phyloP scores from a whole-genome alignment of 2,888 invertebrate species.

The Lepas anatifera region DNA sequence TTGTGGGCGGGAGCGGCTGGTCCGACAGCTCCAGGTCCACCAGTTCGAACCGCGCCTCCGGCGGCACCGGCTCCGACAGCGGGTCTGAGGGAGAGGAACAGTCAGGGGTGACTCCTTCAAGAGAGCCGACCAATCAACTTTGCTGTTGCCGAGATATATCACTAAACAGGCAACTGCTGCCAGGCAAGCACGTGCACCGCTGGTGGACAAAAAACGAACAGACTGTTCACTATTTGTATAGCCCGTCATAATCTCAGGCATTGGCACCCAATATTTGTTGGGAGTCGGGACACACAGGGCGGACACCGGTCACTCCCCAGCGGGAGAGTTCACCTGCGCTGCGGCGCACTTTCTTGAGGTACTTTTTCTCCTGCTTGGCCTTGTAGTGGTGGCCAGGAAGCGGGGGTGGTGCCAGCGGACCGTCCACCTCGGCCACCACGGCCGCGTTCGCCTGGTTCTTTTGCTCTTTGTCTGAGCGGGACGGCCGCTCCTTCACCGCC shows the following conservation, averaged over 20 bases:
- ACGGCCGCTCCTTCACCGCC: conserved; percentile 13
- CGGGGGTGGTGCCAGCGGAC: not conserved
- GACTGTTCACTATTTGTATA: no score
- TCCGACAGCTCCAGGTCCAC: not conserved
- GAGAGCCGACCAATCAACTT: no score
- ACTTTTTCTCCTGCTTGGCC: not conserved
- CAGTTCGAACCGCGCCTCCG: not conserved
- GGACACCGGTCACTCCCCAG: no score
- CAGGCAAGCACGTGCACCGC: no score
- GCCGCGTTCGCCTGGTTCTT: conserved; percentile 11
- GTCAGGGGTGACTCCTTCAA: no score
- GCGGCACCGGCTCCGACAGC: conserved; percentile 32
- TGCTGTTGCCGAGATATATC: no score
- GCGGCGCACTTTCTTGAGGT: conserved; percentile 19
- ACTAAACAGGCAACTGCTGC: no score
- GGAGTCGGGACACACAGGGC: no score
- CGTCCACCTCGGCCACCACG: not conserved
- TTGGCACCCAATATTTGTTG: no score
- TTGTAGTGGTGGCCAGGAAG: not conserved
- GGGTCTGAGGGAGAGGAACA: conserved; percentile 48
- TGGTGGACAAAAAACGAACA: no score
- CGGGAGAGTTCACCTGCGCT: conserved; percentile 31
- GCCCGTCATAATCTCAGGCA: no score
- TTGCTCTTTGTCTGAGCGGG: not conserved
- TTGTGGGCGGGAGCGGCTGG: not conserved